These are phyloP conservation scores for Tenthredo mesomela DNA, from an alignment of 2,888 invertebrate genomes.

Conservation along the genomic window DNA sequence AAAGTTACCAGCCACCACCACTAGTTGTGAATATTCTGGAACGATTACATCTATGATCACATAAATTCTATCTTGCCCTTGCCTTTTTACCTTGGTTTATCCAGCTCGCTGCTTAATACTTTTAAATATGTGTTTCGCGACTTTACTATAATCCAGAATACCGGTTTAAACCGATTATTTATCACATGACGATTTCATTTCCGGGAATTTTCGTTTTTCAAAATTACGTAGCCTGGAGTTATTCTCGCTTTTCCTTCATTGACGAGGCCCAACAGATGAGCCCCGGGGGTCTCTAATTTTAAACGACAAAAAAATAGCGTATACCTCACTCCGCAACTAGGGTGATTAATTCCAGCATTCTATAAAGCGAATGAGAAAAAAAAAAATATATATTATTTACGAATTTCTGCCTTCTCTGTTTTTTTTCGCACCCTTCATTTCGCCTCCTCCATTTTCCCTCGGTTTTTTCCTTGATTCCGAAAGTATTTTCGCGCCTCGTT, in stretches of 20 bases:
- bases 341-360: neutral
- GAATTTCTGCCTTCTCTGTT: neutral
- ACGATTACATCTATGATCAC: conserved; percentile 73
- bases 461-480: neutral
- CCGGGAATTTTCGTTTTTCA: neutral
- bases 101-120: conserved; percentile 53
- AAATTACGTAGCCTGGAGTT: neutral
- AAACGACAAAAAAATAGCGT: neutral
- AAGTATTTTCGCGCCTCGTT: conserved; percentile 35
- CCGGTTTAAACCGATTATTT: conserved; percentile 8
- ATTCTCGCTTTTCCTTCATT: neutral
- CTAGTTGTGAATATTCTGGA: conserved; percentile 74
- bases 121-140: conserved; percentile 55
- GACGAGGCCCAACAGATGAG: neutral
- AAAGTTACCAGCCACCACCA: conserved; percentile 69
- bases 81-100: conserved; percentile 55
- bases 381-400: neutral
- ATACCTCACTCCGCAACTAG: neutral
- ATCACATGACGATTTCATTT: conserved; percentile 23
- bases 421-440: neutral
- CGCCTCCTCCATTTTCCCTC: neutral
- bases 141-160: conserved; percentile 50
- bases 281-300: neutral
- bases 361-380: neutral
- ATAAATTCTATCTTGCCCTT: conserved; percentile 67